Evolutionary conservation across 2,797 vertebrate genomes (phyloP).

Genomic region (Neostethus bicornis): DNA sequence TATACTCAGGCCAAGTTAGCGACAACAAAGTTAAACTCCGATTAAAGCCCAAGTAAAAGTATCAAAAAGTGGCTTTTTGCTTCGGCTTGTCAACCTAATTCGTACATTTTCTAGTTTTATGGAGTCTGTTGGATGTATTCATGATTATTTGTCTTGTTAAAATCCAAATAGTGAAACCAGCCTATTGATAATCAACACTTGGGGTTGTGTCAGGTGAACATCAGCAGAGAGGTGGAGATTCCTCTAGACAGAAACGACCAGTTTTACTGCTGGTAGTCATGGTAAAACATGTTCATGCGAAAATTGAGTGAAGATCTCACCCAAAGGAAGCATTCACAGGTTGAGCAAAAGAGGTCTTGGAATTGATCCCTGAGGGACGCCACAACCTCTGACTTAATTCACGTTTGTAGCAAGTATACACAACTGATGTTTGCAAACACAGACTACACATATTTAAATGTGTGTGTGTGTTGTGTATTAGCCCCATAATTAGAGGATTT

Average conservation of each 20-base stretch:
- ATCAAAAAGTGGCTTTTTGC: conserved; percentile 18
- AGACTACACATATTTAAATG: no score
- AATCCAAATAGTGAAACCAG: neutral
- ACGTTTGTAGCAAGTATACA: no score
- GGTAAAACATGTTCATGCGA: no score
- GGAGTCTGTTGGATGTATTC: neutral
- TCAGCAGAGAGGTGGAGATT: conserved; percentile 23
- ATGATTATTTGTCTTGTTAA: no score
- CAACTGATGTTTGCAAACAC: no score
- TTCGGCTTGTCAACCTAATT: neutral
- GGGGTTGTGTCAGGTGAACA: conserved; percentile 47
- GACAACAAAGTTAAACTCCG: conserved; percentile 45
- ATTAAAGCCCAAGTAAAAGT: conserved; percentile 31
- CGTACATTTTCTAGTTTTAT: neutral
- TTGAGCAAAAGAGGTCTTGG: no score
- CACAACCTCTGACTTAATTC: no score
- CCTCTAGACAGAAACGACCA: neutral
- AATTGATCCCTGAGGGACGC: no score
- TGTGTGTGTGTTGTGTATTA: no score
- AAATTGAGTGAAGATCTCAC: no score
- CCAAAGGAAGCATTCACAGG: no score
- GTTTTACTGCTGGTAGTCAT: neutral
- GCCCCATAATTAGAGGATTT: no score
- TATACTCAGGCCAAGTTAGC: conserved; percentile 59
- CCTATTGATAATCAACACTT: conserved; percentile 7